Conservation (phyloP, 2,113 vertebrate genomes). For the Hymenochirus boettgeri region DNA sequence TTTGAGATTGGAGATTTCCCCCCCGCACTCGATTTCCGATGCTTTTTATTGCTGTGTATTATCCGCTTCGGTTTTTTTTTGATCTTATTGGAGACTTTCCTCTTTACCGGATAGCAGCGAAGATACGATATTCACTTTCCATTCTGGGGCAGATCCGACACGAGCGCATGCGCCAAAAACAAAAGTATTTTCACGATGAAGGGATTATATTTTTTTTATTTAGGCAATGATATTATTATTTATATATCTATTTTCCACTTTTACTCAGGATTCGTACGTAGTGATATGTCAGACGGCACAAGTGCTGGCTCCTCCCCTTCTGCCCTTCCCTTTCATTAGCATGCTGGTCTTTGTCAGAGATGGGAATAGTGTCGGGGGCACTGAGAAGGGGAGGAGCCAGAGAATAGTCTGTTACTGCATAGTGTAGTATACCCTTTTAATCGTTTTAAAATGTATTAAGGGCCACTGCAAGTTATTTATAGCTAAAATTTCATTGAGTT, state of each 20-base stretch:
- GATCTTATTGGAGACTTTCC: constrained; percentile 62
- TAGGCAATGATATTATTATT: constrained; percentile 38
- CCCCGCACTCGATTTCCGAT: constrained; percentile 88
- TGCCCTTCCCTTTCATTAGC: too few species aligned
- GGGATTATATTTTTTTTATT: constrained; percentile 66
- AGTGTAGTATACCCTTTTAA: too few species aligned
- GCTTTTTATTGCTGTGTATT: constrained; percentile 86
- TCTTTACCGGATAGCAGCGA: constrained; percentile 65
- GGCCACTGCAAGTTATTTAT: too few species aligned
- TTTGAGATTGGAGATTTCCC: constrained; percentile 53
- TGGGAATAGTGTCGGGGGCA: too few species aligned
- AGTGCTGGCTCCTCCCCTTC: too few species aligned
- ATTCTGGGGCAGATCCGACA: constrained; percentile 63
- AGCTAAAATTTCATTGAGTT: too few species aligned
- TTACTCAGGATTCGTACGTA: constrained; percentile 87
- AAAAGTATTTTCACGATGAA: constrained; percentile 65
- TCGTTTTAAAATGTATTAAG: too few species aligned
- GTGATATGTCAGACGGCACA: constrained; percentile 49
- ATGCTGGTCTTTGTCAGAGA: too few species aligned
- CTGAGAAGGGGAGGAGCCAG: too few species aligned
- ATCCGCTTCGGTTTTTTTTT: constrained; percentile 58
- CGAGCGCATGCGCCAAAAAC: too few species aligned
- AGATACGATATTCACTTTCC: constrained; percentile 52
- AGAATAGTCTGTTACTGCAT: too few species aligned
- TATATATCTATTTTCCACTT: constrained; percentile 74